A percentile compares a stretch with the other conserved stretches of the same genome.
These are phyloP conservation scores for Colaptes auratus DNA, from an alignment of 2,113 vertebrate species.

Conservation along the genomic window DNA sequence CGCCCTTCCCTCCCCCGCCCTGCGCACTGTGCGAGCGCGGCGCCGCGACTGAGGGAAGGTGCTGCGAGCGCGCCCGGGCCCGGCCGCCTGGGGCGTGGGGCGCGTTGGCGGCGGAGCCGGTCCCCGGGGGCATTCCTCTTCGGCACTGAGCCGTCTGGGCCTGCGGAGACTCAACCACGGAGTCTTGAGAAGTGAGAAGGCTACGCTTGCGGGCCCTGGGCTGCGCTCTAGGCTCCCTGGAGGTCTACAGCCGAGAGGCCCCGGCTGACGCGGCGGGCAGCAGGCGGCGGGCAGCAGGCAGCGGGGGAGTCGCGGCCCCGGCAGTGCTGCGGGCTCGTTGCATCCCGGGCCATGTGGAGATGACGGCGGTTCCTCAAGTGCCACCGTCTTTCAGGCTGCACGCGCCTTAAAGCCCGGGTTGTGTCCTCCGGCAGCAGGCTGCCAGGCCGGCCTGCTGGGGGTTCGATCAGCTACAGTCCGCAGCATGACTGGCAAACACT, in stretches of 20 bases:
- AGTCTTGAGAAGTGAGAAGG: neutral
- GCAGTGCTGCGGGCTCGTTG: neutral
- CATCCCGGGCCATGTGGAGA: no score
- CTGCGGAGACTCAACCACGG: neutral
- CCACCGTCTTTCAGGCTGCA: neutral
- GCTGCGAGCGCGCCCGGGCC: neutral
- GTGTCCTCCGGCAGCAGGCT: neutral
- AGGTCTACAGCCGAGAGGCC: neutral
- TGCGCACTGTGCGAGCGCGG: neutral
- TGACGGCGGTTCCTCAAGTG: rapidly evolving
- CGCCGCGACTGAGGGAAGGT: neutral
- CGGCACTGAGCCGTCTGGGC: no score
- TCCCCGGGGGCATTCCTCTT: no score
- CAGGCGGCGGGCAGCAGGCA: neutral
- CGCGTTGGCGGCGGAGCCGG: neutral
- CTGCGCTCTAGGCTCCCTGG: neutral
- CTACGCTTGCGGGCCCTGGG: neutral
- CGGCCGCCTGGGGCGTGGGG: no score
- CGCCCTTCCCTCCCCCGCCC: neutral
- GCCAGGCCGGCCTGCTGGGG: rapidly evolving
- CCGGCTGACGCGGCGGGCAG: neutral
- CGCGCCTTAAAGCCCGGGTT: neutral
- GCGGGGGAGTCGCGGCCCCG: no score
- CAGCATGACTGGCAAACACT: rapidly evolving
- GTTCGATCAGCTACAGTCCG: rapidly evolving